phyloP scores from a whole-genome alignment of 2,797 vertebrate species.

The Cichlasoma orientale region DNA sequence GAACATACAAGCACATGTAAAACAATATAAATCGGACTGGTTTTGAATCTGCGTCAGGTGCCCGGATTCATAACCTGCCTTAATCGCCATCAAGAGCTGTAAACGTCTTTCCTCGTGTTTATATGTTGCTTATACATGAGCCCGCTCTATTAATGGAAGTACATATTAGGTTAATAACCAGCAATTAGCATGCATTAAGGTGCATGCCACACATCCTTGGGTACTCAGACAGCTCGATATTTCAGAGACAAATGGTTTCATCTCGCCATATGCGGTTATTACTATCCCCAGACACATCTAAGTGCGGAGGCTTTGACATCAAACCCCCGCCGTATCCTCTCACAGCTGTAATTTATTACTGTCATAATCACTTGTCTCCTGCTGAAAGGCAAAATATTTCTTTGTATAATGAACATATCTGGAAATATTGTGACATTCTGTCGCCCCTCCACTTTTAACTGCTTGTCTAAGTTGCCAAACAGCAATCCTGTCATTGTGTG shows the following conservation, averaged over 20 bases:
- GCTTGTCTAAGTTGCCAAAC: slow-evolving; percentile 56
- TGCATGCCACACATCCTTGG: slow-evolving; percentile 62
- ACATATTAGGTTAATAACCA: slow-evolving; percentile 57
- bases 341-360: slow-evolving; percentile 40
- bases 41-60: slow-evolving; percentile 13
- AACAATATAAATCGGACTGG: background rate
- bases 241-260: slow-evolving; percentile 66
- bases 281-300: slow-evolving; percentile 58
- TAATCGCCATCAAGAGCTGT: slow-evolving; percentile 20
- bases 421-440: slow-evolving; percentile 57
- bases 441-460: slow-evolving; percentile 35
- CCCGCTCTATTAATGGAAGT: slow-evolving; percentile 42
- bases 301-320: slow-evolving; percentile 46
- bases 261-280: slow-evolving; percentile 47
- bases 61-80: background rate
- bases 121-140: slow-evolving; percentile 31
- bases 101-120: slow-evolving; percentile 26
- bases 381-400: slow-evolving; percentile 46
- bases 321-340: slow-evolving; percentile 40
- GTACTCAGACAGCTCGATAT: slow-evolving; percentile 60
- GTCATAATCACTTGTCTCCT: slow-evolving; percentile 42
- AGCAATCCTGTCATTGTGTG: slow-evolving; percentile 51
- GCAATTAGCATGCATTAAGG: slow-evolving; percentile 75
- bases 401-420: slow-evolving; percentile 44
- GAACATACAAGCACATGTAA: slow-evolving; percentile 28